Evolutionary conservation across 2,113 vertebrate genomes (phyloP).

Genomic region (Pantherophis guttatus): DNA sequence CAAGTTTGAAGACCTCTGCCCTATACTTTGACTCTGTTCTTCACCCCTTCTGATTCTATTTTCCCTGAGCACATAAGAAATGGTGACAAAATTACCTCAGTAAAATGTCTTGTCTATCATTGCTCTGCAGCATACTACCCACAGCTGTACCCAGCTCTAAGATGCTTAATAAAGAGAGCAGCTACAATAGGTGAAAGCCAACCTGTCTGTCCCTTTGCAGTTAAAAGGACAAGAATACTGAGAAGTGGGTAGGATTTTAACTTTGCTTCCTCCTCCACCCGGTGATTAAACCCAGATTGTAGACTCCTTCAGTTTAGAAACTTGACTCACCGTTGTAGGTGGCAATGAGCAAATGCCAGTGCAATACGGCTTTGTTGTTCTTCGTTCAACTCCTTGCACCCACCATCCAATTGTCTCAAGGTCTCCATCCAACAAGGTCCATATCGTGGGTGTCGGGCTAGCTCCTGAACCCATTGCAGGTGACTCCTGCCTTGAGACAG

Average conservation of each 20-base stretch:
- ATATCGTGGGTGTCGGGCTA: slow-evolving; percentile 28
- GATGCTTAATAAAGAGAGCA: not conserved
- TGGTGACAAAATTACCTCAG: too few species aligned
- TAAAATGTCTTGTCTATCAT: not conserved
- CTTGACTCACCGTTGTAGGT: slow-evolving; percentile 1
- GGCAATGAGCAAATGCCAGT: slow-evolving; percentile 22
- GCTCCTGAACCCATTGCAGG: slow-evolving; percentile 8
- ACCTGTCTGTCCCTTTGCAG: not conserved
- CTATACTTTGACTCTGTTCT: not conserved
- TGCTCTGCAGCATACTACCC: not conserved
- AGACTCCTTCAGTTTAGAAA: not conserved
- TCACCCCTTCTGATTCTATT: not conserved
- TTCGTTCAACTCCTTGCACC: slow-evolving; percentile 36
- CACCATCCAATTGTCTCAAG: not conserved
- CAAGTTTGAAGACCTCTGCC: too few species aligned
- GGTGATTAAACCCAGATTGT: not conserved
- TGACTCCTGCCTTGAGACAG: slow-evolving; percentile 10
- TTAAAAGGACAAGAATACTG: not conserved
- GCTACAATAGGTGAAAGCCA: not conserved
- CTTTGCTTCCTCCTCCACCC: not conserved
- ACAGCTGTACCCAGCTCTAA: not conserved
- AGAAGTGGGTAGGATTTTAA: not conserved
- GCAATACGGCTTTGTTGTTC: slow-evolving; percentile 34
- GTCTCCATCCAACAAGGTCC: slow-evolving; percentile 27
- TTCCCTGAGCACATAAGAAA: not conserved